Conservation (phyloP, 92 coral and sea anemone genomes). For the Hydrozoanthus gracilis region DNA sequence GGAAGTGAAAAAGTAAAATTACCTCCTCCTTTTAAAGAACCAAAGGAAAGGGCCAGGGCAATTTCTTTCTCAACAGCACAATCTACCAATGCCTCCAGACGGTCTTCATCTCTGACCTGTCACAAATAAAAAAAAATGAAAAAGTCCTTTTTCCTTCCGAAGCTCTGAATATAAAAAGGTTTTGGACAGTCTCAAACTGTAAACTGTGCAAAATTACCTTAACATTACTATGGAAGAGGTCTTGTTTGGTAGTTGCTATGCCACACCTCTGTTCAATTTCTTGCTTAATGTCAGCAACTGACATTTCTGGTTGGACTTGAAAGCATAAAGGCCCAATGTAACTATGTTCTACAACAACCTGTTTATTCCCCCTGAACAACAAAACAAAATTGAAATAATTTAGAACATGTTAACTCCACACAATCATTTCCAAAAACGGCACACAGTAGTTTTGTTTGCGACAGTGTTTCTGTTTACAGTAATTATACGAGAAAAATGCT, state of each 20-base stretch:
- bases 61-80: neutral
- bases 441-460: too few relatives aligned
- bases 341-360: constrained; percentile 25
- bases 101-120: constrained; percentile 5
- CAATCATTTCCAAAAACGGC: neutral
- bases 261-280: constrained; percentile 30
- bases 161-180: too few relatives aligned
- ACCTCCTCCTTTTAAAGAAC: constrained; percentile 34
- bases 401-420: neutral
- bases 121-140: neutral
- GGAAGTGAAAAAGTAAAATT: neutral
- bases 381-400: neutral
- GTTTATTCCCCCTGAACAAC: neutral
- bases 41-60: constrained; percentile 1
- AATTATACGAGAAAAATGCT: too few relatives aligned
- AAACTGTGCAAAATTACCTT: neutral
- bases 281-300: constrained; percentile 15
- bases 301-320: constrained; percentile 24
- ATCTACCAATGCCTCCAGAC: neutral
- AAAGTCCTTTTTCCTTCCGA: neutral
- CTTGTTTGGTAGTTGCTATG: neutral
- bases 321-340: constrained; percentile 24
- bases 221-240: neutral
- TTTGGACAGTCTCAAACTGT: neutral
- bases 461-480: too few relatives aligned